Evolutionary conservation across 2,113 vertebrate genomes (phyloP).

Genomic region (Archocentrus centrarchus): DNA sequence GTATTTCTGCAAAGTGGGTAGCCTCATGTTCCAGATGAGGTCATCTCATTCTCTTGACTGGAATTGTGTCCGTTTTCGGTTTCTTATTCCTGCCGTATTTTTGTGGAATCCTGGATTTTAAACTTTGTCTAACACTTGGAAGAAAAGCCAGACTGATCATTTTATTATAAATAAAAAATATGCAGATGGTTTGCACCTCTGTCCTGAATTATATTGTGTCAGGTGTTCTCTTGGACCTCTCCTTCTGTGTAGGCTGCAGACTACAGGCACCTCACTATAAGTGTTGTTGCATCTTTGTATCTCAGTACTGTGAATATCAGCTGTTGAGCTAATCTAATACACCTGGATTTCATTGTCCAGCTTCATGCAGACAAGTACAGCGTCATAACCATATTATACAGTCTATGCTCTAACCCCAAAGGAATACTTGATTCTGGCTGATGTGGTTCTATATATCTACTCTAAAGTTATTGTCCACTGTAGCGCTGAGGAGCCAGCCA

Average conservation of each 20-base stretch:
- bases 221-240: not conserved
- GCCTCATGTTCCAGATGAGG: too few species aligned
- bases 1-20: too few species aligned
- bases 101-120: too few species aligned
- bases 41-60: too few species aligned
- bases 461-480: not conserved
- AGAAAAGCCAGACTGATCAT: too few species aligned
- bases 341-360: slow-evolving; percentile 17
- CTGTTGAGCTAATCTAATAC: slow-evolving; percentile 25
- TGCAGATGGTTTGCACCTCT: not conserved
- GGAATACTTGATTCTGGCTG: slow-evolving; percentile 13
- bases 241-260: not conserved
- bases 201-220: not conserved
- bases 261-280: not conserved
- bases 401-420: slow-evolving; percentile 21
- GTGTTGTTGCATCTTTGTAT: not conserved
- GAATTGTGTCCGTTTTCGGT: too few species aligned
- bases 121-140: too few species aligned
- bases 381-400: slow-evolving; percentile 15
- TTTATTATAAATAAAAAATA: too few species aligned
- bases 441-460: not conserved
- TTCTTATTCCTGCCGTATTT: too few species aligned
- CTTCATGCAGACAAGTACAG: slow-evolving; percentile 16
- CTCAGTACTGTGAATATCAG: not conserved
- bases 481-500: not conserved